Base-by-base conservation (phyloP, 1,140 invertebrate species). In the Penaeus japonicus region DNA sequence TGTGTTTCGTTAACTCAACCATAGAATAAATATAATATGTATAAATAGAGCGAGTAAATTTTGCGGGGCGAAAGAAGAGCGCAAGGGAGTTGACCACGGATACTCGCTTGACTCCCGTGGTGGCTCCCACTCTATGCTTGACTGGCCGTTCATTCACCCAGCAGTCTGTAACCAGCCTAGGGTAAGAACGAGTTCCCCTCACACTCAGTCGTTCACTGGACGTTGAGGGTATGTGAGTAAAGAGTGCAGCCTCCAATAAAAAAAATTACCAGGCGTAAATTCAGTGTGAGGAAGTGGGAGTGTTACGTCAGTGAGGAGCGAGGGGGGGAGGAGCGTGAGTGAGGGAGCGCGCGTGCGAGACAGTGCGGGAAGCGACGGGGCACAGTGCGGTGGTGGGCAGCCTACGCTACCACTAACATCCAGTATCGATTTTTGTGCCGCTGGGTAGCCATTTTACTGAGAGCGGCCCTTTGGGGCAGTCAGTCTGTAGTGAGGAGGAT, bases 91-190 rank as follows among this genome's bases (percentile, higher is more conserved):
- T 32, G 24, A n/a, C 30, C 24, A 30, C 22, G 39, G 75, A 35
- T 18, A 15, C 75, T 78, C 75, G 35, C 35, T 78, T 78, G 75
- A 78, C 75, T 78, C 22, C 24, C 12, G 75, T 47, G 75, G 75
- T 78, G 75, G 27, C 24, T 47, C 24, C 24, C 75, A 32, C 24
- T 78, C 24, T 78, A 78, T 78, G 75, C 75, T 30, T 78, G 30
- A 78, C 24, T 78, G 75, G 30, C 35, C 24, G 75, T 78, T 78
- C 75, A 78, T 78, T 78, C 75, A 78, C 75, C 75, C 75, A 78
- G 22, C 75, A 78, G 75, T 78, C 22, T 35, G 75, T 35, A 78
- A 35, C 39, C n/a, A 30, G n/a, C n/a, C 30, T 70, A 24, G 62
- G 62, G 62, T 30, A 70, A 70, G n/a, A 70, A 30, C 62, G n/a